Conservation (phyloP, 2,888 invertebrate species). For the Iselma pallidipennis region DNA sequence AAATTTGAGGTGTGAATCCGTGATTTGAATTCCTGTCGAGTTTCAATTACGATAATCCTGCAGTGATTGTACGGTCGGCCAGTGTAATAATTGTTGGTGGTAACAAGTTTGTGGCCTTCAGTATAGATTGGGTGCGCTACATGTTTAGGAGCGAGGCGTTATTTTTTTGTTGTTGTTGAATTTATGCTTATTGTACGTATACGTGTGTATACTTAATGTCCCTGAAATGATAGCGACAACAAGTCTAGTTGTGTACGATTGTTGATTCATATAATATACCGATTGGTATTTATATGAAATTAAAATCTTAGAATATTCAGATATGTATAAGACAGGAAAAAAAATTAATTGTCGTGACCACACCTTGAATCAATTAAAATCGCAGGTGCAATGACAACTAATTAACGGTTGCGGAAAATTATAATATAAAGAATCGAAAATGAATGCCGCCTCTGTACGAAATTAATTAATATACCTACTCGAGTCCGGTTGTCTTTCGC, state of each 20-base stretch:
- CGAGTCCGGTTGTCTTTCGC: conserved; percentile 17
- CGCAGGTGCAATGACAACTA: conserved; percentile 1
- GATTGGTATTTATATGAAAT: neutral
- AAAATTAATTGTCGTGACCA: neutral
- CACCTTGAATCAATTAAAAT: conserved; percentile 1
- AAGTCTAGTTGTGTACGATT: conserved; percentile 31
- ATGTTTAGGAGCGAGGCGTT: conserved; percentile 47
- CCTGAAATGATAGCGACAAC: conserved; percentile 37
- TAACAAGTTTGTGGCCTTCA: conserved; percentile 36
- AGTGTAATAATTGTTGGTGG: conserved; percentile 34
- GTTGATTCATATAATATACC: conserved; percentile 32
- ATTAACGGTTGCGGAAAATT: conserved; percentile 2
- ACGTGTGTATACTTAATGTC: conserved; percentile 12
- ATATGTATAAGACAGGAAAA: neutral
- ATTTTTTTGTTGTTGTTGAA: conserved; percentile 22
- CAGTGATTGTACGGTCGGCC: conserved; percentile 36
- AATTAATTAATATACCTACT: conserved; percentile 21
- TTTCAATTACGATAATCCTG: conserved; percentile 28
- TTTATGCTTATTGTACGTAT: conserved; percentile 22
- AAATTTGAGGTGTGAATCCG: too few relatives aligned
- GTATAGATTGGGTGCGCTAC: conserved; percentile 46
- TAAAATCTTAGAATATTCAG: neutral
- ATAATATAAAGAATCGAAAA: neutral
- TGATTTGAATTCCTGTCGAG: too few relatives aligned
- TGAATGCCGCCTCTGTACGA: conserved; percentile 6